Base-by-base conservation (phyloP, 2,797 vertebrate genomes). In the Sebastes minor region DNA sequence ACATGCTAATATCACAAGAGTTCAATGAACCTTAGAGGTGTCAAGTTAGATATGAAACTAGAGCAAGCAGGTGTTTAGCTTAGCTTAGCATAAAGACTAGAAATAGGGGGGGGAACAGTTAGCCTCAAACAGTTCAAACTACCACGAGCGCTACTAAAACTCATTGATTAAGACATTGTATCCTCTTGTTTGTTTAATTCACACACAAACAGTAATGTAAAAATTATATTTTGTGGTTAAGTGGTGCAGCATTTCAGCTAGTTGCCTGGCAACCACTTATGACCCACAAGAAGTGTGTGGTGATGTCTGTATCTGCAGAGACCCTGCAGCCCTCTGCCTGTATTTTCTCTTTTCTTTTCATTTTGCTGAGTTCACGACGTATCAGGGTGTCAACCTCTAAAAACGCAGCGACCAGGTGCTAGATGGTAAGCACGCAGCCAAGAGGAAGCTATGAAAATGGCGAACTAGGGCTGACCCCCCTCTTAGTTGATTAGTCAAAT, bases 401-500 rank as follows among this genome's bases (percentile, higher is more conserved):
- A 49, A 20, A 49, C 46, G 4, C 18, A 20, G 46, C 1, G 46
- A 49, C 46, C 3, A 49, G 18, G 18, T 20, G 46, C 46, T 0
- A 1, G 46, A 49, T 20, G 16, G 18, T 49, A 49, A 9, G 18
- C 8, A 49, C 0, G 18, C 46, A 20, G 0, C 14, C 38, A 42
- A 49, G 46, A 49, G 46, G 46, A 49, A 20, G 46, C 46, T 20
- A 20, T 20, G 18, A 49, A 49, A 49, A 49, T 49, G 46, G 46
- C 8, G 8, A 20, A 49, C 46, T 8, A 16, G 13, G 13, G 38
- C 38, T 42, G 38, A n/a, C 38, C 38, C 38, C 38, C 13, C 38
- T 42, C 38, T 42, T 42, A 42, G 38, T 16, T 16, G 14, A 42
- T 42, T 42, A 42, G 38, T 42, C 38, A 7, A 3, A 42, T 42